Conservation (phyloP, 2,888 invertebrate species). For the Dolichomitus sp. region DNA sequence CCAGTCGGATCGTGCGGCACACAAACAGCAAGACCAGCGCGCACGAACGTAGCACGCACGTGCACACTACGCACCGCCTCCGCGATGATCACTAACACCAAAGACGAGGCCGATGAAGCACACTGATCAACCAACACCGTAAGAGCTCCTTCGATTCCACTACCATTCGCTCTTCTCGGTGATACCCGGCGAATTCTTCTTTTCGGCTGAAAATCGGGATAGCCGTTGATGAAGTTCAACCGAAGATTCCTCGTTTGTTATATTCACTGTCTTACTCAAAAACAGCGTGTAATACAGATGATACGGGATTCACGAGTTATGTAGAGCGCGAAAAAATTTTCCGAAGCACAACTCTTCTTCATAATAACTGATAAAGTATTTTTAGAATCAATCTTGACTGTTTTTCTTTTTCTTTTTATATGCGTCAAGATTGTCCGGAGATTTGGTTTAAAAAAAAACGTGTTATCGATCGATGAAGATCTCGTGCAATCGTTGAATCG, state of each 20-base stretch:
- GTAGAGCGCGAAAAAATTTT: background rate
- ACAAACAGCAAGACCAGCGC: conserved; percentile 4
- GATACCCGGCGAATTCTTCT: background rate
- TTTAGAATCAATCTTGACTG: background rate
- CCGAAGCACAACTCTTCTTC: background rate
- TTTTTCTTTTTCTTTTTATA: background rate
- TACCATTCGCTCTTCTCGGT: background rate
- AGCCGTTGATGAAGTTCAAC: background rate
- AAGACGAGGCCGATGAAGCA: background rate
- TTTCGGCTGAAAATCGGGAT: conserved; percentile 1
- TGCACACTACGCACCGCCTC: conserved; percentile 19
- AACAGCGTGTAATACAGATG: background rate
- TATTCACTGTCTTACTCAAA: conserved; percentile 5
- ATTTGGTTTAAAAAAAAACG: background rate
- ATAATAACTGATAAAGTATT: background rate
- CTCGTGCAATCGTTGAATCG: conserved; percentile 23
- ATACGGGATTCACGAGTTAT: no score
- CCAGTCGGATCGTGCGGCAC: conserved; percentile 3
- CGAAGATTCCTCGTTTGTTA: background rate
- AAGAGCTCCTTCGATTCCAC: background rate
- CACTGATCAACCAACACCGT: conserved; percentile 11
- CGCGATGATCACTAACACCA: conserved; percentile 19
- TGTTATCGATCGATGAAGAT: conserved; percentile 37
- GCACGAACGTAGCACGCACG: conserved; percentile 29
- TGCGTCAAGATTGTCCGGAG: background rate